phyloP scores from a whole-genome alignment of 2,113 vertebrate genomes.

The Dasyornis broadbenti region DNA sequence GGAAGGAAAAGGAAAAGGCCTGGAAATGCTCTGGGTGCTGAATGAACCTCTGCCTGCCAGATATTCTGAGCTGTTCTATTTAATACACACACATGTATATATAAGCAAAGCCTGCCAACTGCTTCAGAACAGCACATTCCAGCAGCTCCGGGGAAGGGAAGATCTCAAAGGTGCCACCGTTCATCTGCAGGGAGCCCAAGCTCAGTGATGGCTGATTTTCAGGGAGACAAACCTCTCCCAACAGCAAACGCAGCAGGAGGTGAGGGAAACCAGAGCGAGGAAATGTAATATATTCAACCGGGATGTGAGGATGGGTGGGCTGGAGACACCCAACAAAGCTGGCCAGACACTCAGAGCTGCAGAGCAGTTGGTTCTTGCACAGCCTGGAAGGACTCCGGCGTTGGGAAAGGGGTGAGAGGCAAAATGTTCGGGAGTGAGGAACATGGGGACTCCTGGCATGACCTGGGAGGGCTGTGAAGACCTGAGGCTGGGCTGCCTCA shows the following conservation, averaged over 20 bases:
- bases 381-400: neutral
- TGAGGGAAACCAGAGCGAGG: neutral
- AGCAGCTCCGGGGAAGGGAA: neutral
- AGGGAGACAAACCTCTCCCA: neutral
- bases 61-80: slow-evolving; percentile 46
- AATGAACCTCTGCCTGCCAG: slow-evolving; percentile 19
- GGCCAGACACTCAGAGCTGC: neutral
- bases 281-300: neutral
- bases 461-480: neutral
- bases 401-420: neutral
- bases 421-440: rapidly evolving
- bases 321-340: neutral
- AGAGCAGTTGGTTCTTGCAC: neutral
- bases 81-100: neutral
- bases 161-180: neutral
- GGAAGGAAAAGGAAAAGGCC: neutral
- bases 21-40: neutral
- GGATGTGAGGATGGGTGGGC: neutral
- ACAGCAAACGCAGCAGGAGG: neutral
- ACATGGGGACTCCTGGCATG: rapidly evolving
- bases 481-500: neutral
- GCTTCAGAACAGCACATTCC: slow-evolving; percentile 3
- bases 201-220: neutral
- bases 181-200: neutral
- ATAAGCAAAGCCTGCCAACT: slow-evolving; percentile 20